Base-by-base conservation (phyloP, 2,888 invertebrate genomes). In the Saturnia pavonia region DNA sequence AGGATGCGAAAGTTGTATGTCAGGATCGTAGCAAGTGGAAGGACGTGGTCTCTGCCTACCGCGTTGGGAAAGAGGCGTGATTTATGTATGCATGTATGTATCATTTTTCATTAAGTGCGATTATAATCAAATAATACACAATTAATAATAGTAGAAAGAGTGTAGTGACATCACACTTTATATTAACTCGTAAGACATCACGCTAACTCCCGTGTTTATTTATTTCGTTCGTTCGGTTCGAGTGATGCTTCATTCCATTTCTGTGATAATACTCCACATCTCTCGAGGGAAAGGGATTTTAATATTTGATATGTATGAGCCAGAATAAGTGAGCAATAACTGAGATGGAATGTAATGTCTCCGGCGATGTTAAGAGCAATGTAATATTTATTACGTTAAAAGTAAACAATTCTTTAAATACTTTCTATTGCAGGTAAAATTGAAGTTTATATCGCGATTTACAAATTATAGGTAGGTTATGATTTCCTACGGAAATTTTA, bases 281-380 rank as follows among this genome's bases (percentile, higher is more conserved):
- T 11, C 22, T 60, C 57, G 25, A 27, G 57, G 14, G 57, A 27
- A 60, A 60, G 14, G 57, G 57, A 27, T 6, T 2, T 60, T 60
- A 60, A 60, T 60, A 27, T 60, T 60, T 27, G 25, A 60, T 60
- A 27, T 25, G 54, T 54, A 54, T 11, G 54, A 54, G 9, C 22
- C 54, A 54, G 54, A 54, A 54, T 54, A 54, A 54, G 54, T n/a
- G 54, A 54, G 54, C 54, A 54, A 54, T 54, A 54, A 54, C 54
- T 22, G 54, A 54, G 22, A 54, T 54, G 22, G 54, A 54, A 22
- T 22, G 7, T 22, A n/a, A 22, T 22, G 22, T n/a, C 54, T 54
- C 12, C 11, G 54, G 54, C 19, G 54, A 3, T 22, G 54, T 22
- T 19, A 19, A 48, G 19, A 16, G 48, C 48, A 54, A n/a, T 54